A percentile compares a stretch with the other conserved stretches of the same genome.
Evolutionary conservation across 2,113 vertebrate species (phyloP).

Genomic region (Artemisiospiza belli): DNA sequence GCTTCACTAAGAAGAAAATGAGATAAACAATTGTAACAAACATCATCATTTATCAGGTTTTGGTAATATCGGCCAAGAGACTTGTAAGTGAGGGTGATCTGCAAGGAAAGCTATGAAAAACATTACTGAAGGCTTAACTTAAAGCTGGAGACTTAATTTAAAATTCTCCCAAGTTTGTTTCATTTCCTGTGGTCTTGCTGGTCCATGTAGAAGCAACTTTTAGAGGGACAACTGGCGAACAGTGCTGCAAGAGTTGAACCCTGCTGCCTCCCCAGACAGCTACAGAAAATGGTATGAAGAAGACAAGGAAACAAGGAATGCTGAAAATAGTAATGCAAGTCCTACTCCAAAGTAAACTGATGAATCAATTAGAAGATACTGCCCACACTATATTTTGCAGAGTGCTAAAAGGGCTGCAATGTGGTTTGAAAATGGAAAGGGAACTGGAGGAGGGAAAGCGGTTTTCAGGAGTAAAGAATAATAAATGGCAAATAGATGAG

Average conservation of each 20-base stretch:
- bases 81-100: background rate
- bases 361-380: background rate
- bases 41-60: background rate
- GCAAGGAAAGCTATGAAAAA: background rate
- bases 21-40: background rate
- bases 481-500: background rate
- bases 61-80: background rate
- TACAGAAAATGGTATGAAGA: background rate
- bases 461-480: background rate
- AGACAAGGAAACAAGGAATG: background rate
- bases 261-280: background rate
- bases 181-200: background rate
- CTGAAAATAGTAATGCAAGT: background rate
- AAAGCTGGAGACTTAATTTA: background rate
- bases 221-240: background rate
- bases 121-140: background rate
- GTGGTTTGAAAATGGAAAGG: background rate
- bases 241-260: background rate
- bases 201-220: background rate
- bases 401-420: background rate
- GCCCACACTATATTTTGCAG: background rate
- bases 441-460: background rate
- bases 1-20: background rate
- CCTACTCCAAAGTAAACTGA: background rate
- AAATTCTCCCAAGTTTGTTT: background rate